Evolutionary conservation across 53 echinoderm and acorn worm species (phyloP).

Genomic region (Actinopyga echinites): DNA sequence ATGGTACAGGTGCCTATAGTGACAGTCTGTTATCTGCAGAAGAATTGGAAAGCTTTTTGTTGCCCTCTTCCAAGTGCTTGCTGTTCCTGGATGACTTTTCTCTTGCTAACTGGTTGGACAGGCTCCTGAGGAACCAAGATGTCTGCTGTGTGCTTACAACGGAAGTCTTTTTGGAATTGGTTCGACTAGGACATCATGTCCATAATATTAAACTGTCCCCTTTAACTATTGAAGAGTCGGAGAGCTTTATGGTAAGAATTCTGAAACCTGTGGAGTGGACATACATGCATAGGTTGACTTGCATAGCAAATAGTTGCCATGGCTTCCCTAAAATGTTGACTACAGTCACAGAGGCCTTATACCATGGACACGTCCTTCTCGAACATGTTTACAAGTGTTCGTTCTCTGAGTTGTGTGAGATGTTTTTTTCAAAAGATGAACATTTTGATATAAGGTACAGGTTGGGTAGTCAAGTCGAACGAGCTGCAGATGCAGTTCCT

Average conservation of each 20-base stretch:
- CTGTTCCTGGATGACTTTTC: background rate
- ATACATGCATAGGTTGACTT: background rate
- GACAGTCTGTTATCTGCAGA: no score
- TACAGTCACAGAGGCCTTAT: background rate
- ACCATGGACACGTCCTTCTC: background rate
- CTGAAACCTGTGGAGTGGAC: constrained; percentile 21
- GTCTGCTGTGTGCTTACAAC: background rate
- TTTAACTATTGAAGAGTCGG: background rate
- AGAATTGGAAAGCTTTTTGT: no score
- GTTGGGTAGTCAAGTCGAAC: background rate
- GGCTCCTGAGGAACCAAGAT: background rate
- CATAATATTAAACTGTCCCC: background rate
- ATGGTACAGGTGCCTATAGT: no score
- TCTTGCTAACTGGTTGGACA: background rate
- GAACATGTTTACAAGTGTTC: background rate
- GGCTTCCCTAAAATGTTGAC: constrained; percentile 16
- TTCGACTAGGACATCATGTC: background rate
- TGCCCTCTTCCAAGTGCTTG: background rate
- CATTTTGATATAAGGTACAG: background rate
- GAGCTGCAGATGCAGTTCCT: background rate
- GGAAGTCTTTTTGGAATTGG: background rate
- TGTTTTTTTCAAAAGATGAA: background rate
- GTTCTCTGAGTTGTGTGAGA: background rate
- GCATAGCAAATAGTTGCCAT: background rate
- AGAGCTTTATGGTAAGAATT: background rate